These are phyloP conservation scores for Cenopis cana DNA, from an alignment of 2,888 invertebrate species.

Conservation along the genomic window DNA sequence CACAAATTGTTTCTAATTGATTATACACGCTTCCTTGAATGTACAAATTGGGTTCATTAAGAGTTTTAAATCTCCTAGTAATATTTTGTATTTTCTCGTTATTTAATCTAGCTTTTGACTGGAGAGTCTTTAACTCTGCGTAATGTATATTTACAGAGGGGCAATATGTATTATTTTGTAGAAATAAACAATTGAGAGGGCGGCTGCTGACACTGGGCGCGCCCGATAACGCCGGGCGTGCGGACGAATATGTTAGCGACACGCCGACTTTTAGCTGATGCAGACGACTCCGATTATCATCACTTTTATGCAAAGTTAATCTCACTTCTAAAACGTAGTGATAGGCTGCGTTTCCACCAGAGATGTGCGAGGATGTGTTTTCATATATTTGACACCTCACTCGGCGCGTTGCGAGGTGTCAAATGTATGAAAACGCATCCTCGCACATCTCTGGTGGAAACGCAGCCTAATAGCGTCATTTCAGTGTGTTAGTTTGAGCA, in stretches of 20 bases:
- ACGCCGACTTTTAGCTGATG: conserved; percentile 60
- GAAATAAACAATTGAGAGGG: conserved; percentile 69
- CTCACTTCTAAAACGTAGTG: not conserved
- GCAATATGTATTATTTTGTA: conserved; percentile 65
- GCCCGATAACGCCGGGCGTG: conserved; percentile 71
- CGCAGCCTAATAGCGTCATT: too few species aligned
- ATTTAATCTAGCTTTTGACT: not conserved
- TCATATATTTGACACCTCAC: too few species aligned
- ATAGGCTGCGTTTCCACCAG: too few species aligned
- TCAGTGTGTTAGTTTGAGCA: not conserved
- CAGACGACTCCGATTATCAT: conserved; percentile 28
- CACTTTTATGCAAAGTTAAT: conserved; percentile 22
- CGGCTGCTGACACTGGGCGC: conserved; percentile 56
- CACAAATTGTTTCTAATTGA: too few species aligned
- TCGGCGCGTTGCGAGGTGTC: too few species aligned
- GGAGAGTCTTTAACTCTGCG: conserved; percentile 6
- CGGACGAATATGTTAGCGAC: conserved; percentile 72
- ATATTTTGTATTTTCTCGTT: not conserved
- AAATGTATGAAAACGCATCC: too few species aligned
- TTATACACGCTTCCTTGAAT: too few species aligned
- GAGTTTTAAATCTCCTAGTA: too few species aligned
- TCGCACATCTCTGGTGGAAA: too few species aligned
- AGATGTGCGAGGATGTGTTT: too few species aligned
- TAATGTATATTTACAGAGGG: conserved; percentile 23
- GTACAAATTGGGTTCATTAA: too few species aligned